Base-by-base conservation (phyloP, 2,888 invertebrate species). In the Chalcis sispes region DNA sequence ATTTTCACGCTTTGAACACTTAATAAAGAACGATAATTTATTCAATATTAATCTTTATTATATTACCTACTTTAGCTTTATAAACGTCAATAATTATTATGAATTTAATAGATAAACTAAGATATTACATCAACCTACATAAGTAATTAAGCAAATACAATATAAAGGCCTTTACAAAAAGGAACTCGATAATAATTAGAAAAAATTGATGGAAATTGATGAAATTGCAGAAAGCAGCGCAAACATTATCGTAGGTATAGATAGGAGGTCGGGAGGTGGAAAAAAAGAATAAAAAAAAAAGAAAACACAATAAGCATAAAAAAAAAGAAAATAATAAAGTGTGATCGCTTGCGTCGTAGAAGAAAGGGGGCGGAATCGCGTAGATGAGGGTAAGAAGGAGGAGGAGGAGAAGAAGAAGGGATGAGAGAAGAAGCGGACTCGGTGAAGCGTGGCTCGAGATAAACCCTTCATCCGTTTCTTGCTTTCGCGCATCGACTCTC, bases 401-500 rank as follows among this genome's bases (percentile, higher is more conserved):
- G 62, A 79, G 83, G 72, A 70, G 65, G 73, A 79, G 72, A 79
- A 79, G 70, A 72, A n/a, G 79, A 80, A 59, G 65, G 74, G 73
- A 67, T 61, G 66, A 46, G 74, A 71, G 66, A 75, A 62, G 54
- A 85, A 52, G 86, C n/a, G n/a, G n/a, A n/a, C 84, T 86, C 86
- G 84, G 80, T 83, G 85, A 86, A 86, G 83, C 87, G 86, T 87
- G 86, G 86, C 86, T 87, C 86, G 85, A 87, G 87, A 87, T 87
- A 87, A 87, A 87, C 86, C 87, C 86, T 86, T 86, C 85, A 85
- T 86, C 84, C 85, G 82, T 86, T 87, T 87, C 86, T 87, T 86
- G 84, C 83, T 59, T 54, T 32, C 42, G 20, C 52, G 29, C 27
- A 15, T 46, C 46, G 15, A 40, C 36, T 67, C 64, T 18, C 36